Conservation (phyloP, 2,797 vertebrate genomes). For the Adelosebastes latens region DNA sequence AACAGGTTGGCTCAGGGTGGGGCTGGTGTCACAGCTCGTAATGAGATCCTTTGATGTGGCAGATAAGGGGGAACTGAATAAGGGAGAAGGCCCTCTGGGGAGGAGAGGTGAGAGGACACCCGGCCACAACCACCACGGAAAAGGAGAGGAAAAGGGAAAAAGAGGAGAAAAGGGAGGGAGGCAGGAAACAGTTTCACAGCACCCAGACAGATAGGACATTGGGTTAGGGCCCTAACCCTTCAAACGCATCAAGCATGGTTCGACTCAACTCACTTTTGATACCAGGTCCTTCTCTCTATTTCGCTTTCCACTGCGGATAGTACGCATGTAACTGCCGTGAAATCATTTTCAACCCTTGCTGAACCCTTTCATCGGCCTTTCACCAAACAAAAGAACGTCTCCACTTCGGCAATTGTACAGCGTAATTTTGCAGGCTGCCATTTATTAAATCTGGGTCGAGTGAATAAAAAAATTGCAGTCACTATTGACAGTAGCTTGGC, state of each 20-base stretch:
- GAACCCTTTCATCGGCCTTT: background rate
- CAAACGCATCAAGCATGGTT: background rate
- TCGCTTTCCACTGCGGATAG: background rate
- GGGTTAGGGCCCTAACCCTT: background rate
- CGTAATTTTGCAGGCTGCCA: background rate
- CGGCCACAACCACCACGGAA: slow-evolving; percentile 39
- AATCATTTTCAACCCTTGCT: background rate
- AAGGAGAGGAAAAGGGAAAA: slow-evolving; percentile 41
- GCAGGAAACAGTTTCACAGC: slow-evolving; percentile 33
- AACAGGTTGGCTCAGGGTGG: slow-evolving; percentile 79
- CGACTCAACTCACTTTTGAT: background rate
- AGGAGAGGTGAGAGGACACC: slow-evolving; percentile 75
- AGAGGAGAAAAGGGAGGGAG: slow-evolving; percentile 46
- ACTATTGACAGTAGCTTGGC: background rate
- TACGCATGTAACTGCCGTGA: background rate
- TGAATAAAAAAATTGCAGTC: background rate
- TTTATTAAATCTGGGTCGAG: background rate
- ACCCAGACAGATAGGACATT: slow-evolving; percentile 24
- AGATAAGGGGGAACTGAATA: slow-evolving; percentile 77
- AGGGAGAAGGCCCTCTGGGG: slow-evolving; percentile 65
- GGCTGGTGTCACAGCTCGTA: slow-evolving; percentile 78
- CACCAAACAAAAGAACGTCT: background rate
- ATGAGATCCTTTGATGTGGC: slow-evolving; percentile 87
- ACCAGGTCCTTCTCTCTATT: background rate
- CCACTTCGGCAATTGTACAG: background rate